These are phyloP conservation scores for Platichthys flesus DNA, from an alignment of 2,113 vertebrate genomes.

Conservation along the genomic window DNA sequence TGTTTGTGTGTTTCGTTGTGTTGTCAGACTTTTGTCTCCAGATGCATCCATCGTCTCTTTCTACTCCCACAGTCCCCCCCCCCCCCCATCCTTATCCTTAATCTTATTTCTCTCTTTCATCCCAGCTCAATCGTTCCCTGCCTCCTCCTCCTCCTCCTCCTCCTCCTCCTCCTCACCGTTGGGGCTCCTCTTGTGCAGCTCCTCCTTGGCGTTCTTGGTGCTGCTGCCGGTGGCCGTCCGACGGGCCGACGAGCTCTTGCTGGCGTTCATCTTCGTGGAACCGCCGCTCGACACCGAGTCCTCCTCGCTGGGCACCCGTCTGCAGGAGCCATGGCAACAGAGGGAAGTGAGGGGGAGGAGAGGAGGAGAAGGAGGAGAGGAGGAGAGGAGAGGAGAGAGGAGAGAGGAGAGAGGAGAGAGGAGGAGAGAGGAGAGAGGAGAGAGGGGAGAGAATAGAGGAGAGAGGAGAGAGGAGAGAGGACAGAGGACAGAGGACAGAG, in stretches of 20 bases:
- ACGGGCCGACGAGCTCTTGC: slow-evolving; percentile 87
- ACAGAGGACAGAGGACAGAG: not conserved
- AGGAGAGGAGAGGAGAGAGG: too few relatives aligned
- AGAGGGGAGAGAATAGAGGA: too few relatives aligned
- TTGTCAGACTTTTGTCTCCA: not conserved
- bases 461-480: too few relatives aligned
- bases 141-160: not conserved
- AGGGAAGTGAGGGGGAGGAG: slow-evolving; percentile 47
- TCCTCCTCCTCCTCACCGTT: slow-evolving; percentile 56
- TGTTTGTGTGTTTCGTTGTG: too few relatives aligned
- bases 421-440: too few relatives aligned
- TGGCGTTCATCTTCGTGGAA: slow-evolving; percentile 93
- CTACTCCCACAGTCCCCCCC: not conserved
- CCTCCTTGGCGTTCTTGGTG: slow-evolving; percentile 87
- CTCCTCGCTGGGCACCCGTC: slow-evolving; percentile 94
- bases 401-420: too few relatives aligned
- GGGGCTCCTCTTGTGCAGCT: slow-evolving; percentile 70
- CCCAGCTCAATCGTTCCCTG: not conserved
- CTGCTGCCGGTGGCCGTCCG: slow-evolving; percentile 85
- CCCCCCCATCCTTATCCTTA: not conserved
- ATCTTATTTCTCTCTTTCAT: not conserved
- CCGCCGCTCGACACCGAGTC: slow-evolving; percentile 92
- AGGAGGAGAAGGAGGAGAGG: too few relatives aligned
- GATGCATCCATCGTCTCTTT: not conserved
- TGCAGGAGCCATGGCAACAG: slow-evolving; percentile 97